A percentile compares a stretch with the other conserved stretches of the same genome.
These are phyloP conservation scores for Meloidogyne hapla DNA, from an alignment of 1,140 invertebrate species.

Conservation along the genomic window DNA sequence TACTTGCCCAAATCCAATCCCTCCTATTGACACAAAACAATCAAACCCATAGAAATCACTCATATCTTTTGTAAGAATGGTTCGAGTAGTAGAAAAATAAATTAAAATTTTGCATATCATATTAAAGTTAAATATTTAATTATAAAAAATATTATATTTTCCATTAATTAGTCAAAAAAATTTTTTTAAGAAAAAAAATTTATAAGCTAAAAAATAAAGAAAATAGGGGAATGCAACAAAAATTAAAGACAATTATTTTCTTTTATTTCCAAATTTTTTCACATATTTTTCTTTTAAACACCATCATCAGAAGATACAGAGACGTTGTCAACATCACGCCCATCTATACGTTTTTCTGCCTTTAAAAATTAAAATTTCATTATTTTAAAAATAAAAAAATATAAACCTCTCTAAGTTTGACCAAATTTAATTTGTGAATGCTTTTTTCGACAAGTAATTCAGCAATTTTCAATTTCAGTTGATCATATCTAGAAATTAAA, in stretches of 20 bases:
- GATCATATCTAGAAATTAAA: constrained; percentile 13
- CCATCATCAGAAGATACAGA: constrained; percentile 24
- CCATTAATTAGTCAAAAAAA: not conserved
- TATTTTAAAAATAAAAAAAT: not conserved
- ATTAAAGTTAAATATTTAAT: too few species aligned
- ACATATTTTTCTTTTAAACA: not conserved
- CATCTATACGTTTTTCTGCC: constrained; percentile 20
- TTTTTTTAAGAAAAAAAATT: not conserved
- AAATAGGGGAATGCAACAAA: constrained; percentile 1
- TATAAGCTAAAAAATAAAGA: not conserved
- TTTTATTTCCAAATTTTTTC: not conserved
- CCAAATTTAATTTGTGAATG: constrained; percentile 17
- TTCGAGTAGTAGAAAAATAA: too few species aligned
- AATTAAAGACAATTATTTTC: not conserved
- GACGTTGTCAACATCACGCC: not conserved
- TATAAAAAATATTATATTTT: too few species aligned
- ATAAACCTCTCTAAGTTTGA: constrained; percentile 23
- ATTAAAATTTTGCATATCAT: too few species aligned
- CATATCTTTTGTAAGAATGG: too few species aligned
- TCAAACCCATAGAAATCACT: too few species aligned
- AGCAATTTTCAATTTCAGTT: constrained; percentile 22
- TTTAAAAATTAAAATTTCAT: constrained; percentile 2
- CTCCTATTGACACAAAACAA: too few species aligned
- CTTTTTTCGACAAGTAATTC: constrained; percentile 20
- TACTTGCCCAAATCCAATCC: too few species aligned